Evolutionary conservation across 2,113 vertebrate species (phyloP).

Genomic region (Megaceryle torquata): DNA sequence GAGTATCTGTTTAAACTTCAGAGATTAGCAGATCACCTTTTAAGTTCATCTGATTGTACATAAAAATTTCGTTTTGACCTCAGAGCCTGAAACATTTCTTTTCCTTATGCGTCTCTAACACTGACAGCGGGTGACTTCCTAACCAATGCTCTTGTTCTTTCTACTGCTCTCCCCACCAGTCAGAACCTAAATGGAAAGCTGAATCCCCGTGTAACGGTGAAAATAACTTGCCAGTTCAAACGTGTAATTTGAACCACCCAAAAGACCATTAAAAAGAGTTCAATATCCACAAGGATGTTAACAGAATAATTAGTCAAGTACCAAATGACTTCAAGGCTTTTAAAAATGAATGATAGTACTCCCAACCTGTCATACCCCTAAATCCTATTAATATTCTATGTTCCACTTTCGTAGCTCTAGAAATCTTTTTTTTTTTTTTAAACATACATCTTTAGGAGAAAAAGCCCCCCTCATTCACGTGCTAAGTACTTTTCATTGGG

Average conservation of each 20-base stretch:
- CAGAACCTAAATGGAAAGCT: background rate
- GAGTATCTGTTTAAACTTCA: slow-evolving; percentile 19
- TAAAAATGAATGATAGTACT: slow-evolving; percentile 42
- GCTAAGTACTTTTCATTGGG: background rate
- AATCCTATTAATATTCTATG: slow-evolving; percentile 51
- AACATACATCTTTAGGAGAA: background rate
- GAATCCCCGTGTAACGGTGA: background rate
- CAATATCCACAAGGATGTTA: slow-evolving; percentile 41
- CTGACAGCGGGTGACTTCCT: background rate
- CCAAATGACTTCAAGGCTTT: slow-evolving; percentile 48
- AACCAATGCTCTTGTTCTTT: background rate
- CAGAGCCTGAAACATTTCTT: background rate
- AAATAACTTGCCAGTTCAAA: background rate
- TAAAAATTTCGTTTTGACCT: slow-evolving; percentile 1
- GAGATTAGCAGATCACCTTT: slow-evolving; percentile 27
- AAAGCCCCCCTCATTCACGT: background rate
- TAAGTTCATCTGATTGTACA: slow-evolving; percentile 5
- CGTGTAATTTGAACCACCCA: slow-evolving; percentile 12
- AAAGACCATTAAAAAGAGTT: slow-evolving; percentile 37
- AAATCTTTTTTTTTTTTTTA: background rate
- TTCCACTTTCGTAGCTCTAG: slow-evolving; percentile 29
- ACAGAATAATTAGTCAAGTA: slow-evolving; percentile 54
- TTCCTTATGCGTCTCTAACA: background rate
- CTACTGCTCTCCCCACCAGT: background rate
- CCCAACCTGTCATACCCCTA: background rate